A percentile compares a stretch with the other conserved stretches of the same genome.
These are phyloP conservation scores for Catharus bicknelli DNA, from an alignment of 2,113 vertebrate species.

Conservation along the genomic window DNA sequence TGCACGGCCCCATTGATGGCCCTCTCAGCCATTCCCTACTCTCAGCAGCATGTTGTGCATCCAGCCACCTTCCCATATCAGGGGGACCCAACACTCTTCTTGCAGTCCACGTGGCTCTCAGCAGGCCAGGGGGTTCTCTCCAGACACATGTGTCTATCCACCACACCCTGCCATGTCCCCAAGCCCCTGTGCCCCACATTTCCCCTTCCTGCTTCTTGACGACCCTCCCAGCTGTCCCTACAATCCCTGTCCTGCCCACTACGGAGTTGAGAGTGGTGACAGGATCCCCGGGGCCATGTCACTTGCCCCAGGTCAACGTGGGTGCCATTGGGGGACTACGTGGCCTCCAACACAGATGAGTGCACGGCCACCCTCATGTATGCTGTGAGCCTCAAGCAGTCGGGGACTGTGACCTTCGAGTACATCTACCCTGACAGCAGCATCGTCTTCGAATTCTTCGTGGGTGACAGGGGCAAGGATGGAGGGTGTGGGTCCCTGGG, in stretches of 20 bases:
- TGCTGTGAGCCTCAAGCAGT: slow-evolving; percentile 89
- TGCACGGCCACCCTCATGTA: slow-evolving; percentile 92
- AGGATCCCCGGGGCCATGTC: neutral
- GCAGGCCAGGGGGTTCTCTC: neutral
- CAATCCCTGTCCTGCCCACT: neutral
- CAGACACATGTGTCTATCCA: neutral
- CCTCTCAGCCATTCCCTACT: neutral
- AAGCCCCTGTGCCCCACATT: neutral
- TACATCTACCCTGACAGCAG: slow-evolving; percentile 91
- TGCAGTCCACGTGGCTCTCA: neutral
- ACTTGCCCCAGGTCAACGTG: slow-evolving; percentile 84
- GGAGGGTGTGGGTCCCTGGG: neutral
- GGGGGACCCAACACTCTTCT: neutral
- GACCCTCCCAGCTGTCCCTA: fast-evolving
- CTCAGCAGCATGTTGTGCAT: slow-evolving; percentile 22
- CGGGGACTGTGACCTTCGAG: slow-evolving; percentile 87
- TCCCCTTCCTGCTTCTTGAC: neutral
- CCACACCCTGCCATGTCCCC: neutral
- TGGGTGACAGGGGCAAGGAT: slow-evolving; percentile 60
- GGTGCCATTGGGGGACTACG: slow-evolving; percentile 85
- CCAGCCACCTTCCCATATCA: neutral
- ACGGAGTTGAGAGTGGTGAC: fast-evolving
- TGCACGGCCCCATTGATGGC: neutral
- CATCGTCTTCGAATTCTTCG: slow-evolving; percentile 95
- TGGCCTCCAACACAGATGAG: slow-evolving; percentile 92